Percentiles rank a stretch among this genome's conserved stretches.
Conservation (phyloP, 2,888 invertebrate species). For the Lithophane leautieri region DNA sequence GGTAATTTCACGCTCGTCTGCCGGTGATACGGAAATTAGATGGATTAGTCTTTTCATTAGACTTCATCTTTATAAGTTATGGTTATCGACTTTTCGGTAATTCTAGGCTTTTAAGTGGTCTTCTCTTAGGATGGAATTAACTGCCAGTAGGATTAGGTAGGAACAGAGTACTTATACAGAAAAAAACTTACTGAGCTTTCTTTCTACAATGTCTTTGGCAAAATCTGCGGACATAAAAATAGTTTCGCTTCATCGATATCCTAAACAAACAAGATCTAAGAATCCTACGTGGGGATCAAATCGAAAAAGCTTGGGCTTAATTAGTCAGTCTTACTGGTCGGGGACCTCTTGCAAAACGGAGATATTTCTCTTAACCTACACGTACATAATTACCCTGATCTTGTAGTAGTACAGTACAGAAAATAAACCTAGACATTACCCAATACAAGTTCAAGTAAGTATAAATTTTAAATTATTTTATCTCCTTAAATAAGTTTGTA, state of each 20-base stretch:
- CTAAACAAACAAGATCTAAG: not conserved
- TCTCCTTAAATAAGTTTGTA: too few relatives aligned
- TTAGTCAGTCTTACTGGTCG: not conserved
- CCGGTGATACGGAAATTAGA: slow-evolving; percentile 50
- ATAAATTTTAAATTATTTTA: too few relatives aligned
- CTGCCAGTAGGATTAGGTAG: not conserved
- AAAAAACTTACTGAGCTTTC: not conserved
- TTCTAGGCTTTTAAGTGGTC: not conserved
- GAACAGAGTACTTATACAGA: not conserved
- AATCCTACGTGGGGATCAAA: not conserved
- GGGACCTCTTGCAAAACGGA: not conserved
- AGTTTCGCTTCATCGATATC: not conserved
- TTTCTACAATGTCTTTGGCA: not conserved
- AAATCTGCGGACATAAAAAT: not conserved
- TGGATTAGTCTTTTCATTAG: slow-evolving; percentile 30
- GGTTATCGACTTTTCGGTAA: slow-evolving; percentile 24
- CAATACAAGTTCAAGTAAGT: slow-evolving; percentile 3
- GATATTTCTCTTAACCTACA: not conserved
- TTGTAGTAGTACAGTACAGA: not conserved
- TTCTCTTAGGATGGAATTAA: too few relatives aligned
- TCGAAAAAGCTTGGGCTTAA: not conserved
- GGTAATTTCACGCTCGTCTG: slow-evolving; percentile 57
- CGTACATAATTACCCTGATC: not conserved
- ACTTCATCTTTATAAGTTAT: slow-evolving; percentile 33
- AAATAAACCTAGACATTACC: not conserved